Percentiles rank a stretch among this genome's conserved stretches.
These are phyloP conservation scores for Argyresthia albistria DNA, from an alignment of 2,888 invertebrate genomes.

Conservation along the genomic window DNA sequence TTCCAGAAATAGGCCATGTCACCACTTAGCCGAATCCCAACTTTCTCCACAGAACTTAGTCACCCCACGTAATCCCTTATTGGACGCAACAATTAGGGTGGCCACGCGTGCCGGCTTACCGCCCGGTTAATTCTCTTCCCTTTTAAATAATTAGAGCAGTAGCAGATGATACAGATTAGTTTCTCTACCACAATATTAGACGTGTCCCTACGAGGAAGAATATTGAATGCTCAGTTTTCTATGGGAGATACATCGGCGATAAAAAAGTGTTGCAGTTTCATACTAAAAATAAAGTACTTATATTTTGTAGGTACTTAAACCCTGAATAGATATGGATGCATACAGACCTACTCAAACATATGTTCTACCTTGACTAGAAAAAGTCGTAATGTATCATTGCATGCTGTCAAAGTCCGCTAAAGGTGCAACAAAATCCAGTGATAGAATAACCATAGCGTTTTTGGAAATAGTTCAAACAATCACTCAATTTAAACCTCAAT, in stretches of 20 bases:
- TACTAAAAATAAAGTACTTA: no score
- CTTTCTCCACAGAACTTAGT: conserved; percentile 14
- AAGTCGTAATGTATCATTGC: no score
- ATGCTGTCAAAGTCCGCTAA: no score
- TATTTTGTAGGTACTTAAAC: no score
- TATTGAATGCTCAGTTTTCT: not conserved
- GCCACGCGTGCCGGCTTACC: conserved; percentile 56
- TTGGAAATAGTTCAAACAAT: no score
- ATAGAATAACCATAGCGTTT: no score
- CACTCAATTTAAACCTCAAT: not conserved
- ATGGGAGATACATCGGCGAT: not conserved
- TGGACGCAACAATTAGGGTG: conserved; percentile 61
- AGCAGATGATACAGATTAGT: conserved; percentile 70
- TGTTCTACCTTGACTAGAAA: no score
- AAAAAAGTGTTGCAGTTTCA: no score
- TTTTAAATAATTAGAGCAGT: conserved; percentile 66
- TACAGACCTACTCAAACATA: no score
- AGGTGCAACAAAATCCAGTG: no score
- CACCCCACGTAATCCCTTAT: conserved; percentile 46
- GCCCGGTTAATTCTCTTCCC: conserved; percentile 42
- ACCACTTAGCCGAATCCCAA: not conserved
- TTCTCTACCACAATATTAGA: conserved; percentile 8
- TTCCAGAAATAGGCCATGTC: not conserved
- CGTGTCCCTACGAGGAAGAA: not conserved
- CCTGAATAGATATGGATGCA: no score